Base-by-base conservation (phyloP, 1,140 invertebrate species). In the Pseudomyrmex gracilis region DNA sequence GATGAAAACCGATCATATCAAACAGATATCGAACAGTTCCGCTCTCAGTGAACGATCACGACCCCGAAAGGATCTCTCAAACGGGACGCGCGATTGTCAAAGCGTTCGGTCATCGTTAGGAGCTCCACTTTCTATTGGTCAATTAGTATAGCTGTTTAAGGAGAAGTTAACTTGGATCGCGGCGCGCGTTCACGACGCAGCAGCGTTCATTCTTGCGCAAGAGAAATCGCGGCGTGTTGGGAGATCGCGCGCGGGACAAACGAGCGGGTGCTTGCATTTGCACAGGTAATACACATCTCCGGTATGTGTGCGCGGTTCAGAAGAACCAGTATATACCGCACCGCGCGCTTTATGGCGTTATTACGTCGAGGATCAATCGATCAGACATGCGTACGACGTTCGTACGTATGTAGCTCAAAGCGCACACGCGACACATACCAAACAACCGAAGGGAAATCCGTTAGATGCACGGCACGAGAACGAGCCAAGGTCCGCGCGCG, bases 81-180 rank as follows among this genome's bases (percentile, higher is more conserved):
- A 82, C 82, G 57, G 85, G 71, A 89, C 82, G 73, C 82, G 73
- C 89, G 87, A 90, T 90, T 90, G 89, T 90, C 83, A 87, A n/a
- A n/a, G 64, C 77, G 53, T 43, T 70, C 76, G 4, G 78, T 83
- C 82, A 85, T 89, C 87, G 85, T 88, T 83, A 83, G 83, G 34
- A 87, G 85, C 80, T 87, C 82, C 76, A 86, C 87, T 91, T 90
- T 90, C 89, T 86, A 89, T 91, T 90, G 90, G 90, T 91, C 90
- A 90, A 91, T 91, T 91, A 91, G 90, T 90, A 89, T 49, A 85
- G 85, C 90, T 90, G 61, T 90, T 91, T 91, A 91, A 90, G 90
- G 90, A 86, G 22, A 90, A 84, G 58, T 83, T 76, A 80, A 67
- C 64, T 64, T 34, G 4, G 34, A 51, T 34, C 51, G 58, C 51